Evolutionary conservation across 1,140 invertebrate species (phyloP).

Genomic region (Adelges cooleyi): DNA sequence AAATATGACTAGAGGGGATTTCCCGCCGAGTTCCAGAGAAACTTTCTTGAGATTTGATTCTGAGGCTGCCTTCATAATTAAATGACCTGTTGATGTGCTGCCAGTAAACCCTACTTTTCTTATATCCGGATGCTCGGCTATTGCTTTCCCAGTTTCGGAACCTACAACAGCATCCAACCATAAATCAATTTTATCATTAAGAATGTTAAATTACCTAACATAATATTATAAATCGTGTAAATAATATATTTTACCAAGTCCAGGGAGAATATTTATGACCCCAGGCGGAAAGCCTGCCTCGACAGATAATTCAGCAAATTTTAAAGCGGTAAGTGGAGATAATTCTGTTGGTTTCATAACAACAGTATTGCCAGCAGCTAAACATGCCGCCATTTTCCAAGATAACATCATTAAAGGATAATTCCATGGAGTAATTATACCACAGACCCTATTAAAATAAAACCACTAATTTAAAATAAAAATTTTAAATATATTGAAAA

Average conservation of each 20-base stretch:
- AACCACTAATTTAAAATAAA: no score
- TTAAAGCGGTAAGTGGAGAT: constrained; percentile 80
- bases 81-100: constrained; percentile 75
- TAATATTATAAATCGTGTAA: no score
- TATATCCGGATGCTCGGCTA: constrained; percentile 70
- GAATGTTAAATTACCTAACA: no score
- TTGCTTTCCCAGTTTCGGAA: constrained; percentile 63
- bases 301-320: constrained; percentile 79
- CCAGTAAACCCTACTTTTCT: constrained; percentile 91
- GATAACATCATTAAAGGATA: constrained; percentile 96
- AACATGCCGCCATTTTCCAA: constrained; percentile 94
- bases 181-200: no score
- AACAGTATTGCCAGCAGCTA: constrained; percentile 79
- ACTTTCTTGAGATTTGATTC: constrained; percentile 85
- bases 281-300: constrained; percentile 83
- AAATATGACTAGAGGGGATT: constrained; percentile 89
- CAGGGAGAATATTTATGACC: constrained; percentile 87
- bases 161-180: constrained; percentile 41
- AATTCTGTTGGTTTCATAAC: constrained; percentile 59
- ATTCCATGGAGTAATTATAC: constrained; percentile 94
- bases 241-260: constrained; percentile 46
- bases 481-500: no score
- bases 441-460: constrained; percentile 56
- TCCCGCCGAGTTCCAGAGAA: constrained; percentile 86
- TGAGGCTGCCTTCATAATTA: constrained; percentile 80